phyloP scores from a whole-genome alignment of 2,113 vertebrate genomes.

The Halcyon senegalensis region DNA sequence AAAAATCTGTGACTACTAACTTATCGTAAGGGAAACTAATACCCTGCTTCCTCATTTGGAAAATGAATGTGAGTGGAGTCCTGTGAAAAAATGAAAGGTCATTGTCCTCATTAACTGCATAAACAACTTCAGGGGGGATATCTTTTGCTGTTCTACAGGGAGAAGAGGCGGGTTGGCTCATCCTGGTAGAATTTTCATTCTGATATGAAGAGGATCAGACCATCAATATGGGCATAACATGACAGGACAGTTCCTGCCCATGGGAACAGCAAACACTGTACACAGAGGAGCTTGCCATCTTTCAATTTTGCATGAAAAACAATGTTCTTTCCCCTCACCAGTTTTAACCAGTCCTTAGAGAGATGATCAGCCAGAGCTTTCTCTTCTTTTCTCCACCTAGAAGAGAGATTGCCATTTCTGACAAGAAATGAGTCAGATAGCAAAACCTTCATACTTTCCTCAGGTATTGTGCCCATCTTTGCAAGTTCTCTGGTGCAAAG shows the following conservation, averaged over 20 bases:
- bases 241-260: not conserved
- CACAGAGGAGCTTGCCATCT: not conserved
- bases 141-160: not conserved
- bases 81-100: not conserved
- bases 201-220: not conserved
- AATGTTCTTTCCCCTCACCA: not conserved
- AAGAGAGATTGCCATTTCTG: not conserved
- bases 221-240: not conserved
- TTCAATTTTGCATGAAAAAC: not conserved
- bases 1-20: not conserved
- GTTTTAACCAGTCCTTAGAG: not conserved
- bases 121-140: not conserved
- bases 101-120: not conserved
- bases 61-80: not conserved
- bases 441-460: not conserved
- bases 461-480: not conserved
- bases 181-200: not conserved
- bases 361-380: not conserved
- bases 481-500: not conserved
- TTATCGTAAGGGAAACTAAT: not conserved
- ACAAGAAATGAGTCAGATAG: not conserved
- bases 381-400: not conserved
- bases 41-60: not conserved
- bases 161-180: not conserved
- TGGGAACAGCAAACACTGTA: fast-evolving